These are phyloP conservation scores for Variabilichromis moorii DNA, from an alignment of 2,113 vertebrate genomes.

Conservation along the genomic window DNA sequence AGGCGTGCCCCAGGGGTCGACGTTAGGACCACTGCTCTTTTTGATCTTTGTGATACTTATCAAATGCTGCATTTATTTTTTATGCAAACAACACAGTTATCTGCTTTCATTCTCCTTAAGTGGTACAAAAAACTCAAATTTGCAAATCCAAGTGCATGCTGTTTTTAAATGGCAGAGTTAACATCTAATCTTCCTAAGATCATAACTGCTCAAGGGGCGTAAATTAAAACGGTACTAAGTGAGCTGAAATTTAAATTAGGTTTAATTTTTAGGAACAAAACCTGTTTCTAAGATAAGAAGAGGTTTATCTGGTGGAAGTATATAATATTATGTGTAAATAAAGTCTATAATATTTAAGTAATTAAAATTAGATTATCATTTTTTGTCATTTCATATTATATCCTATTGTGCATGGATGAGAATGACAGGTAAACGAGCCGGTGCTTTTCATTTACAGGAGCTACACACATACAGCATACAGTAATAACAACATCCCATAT, in stretches of 20 bases:
- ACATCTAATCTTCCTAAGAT: background rate
- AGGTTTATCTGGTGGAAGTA: background rate
- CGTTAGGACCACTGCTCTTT: background rate
- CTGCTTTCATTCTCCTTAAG: background rate
- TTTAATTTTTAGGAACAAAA: background rate
- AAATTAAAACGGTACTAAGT: background rate
- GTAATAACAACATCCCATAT: background rate
- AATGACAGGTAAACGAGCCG: background rate
- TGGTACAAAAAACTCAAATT: background rate
- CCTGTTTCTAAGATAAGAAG: background rate
- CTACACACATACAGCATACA: background rate
- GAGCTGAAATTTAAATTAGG: background rate
- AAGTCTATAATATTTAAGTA: background rate
- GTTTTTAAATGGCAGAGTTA: background rate
- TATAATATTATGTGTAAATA: background rate
- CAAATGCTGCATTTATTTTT: background rate
- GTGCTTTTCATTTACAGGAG: background rate
- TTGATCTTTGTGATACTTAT: background rate
- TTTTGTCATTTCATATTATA: background rate
- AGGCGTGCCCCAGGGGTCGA: background rate
- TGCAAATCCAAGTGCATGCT: background rate
- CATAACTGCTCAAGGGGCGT: background rate
- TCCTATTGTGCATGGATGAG: background rate
- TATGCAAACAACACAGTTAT: background rate
- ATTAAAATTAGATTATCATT: background rate